Evolutionary conservation across 2,113 vertebrate species (phyloP).

Genomic region (Austrofundulus limnaeus): DNA sequence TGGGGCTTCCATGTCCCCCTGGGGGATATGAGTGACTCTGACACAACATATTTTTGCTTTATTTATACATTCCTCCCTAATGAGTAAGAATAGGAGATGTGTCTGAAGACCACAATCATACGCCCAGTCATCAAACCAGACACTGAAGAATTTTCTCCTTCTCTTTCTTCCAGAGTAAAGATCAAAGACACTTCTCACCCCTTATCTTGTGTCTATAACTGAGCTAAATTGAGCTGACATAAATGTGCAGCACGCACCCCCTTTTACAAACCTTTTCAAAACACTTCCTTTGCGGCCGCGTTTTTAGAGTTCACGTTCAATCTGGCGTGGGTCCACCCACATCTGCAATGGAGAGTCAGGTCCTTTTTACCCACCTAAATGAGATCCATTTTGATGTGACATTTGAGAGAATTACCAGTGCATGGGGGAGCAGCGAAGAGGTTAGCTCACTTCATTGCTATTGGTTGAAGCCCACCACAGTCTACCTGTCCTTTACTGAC

Average conservation of each 20-base stretch:
- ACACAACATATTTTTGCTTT: conserved; percentile 70
- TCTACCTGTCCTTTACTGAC: conserved; percentile 69
- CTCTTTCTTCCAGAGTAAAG: conserved; percentile 36
- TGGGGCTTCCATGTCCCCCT: conserved; percentile 63
- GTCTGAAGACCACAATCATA: conserved; percentile 35
- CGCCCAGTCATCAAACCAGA: conserved; percentile 22
- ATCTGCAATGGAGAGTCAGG: conserved; percentile 60
- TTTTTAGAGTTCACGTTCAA: conserved; percentile 53
- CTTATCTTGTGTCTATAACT: conserved; percentile 49
- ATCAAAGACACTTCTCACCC: conserved; percentile 42
- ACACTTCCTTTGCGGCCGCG: conserved; percentile 36
- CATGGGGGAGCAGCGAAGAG: conserved; percentile 54
- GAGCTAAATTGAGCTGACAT: conserved; percentile 37
- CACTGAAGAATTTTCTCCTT: conserved; percentile 40
- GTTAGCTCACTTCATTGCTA: conserved; percentile 54
- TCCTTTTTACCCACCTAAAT: conserved; percentile 70
- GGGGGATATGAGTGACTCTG: conserved; percentile 64
- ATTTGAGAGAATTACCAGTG: conserved; percentile 77
- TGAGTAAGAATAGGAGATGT: conserved; percentile 67
- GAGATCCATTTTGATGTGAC: conserved; percentile 80
- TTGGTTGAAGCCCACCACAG: conserved; percentile 52
- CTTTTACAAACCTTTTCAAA: conserved; percentile 55
- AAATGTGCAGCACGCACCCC: conserved; percentile 27
- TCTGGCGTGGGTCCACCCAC: conserved; percentile 58
- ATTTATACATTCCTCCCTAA: conserved; percentile 67